Conservation (phyloP, 2,797 vertebrate species). For the Hirundo rustica region DNA sequence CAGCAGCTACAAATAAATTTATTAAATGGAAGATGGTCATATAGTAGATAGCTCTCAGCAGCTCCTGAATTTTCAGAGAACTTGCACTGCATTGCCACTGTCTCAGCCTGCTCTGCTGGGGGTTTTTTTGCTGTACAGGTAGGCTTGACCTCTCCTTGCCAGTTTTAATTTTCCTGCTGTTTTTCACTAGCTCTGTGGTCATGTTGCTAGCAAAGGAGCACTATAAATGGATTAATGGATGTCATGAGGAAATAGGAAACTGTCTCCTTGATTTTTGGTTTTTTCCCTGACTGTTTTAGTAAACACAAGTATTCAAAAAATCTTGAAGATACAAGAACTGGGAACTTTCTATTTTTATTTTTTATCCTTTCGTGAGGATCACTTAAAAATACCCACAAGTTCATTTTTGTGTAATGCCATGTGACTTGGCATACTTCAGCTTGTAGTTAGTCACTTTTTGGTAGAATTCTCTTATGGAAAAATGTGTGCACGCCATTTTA, state of each 20-base stretch:
- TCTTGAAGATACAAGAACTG: neutral
- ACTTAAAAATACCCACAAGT: conserved; percentile 26
- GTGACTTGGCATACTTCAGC: neutral
- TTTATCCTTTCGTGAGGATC: neutral
- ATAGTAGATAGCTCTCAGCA: neutral
- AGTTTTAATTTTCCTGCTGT: conserved; percentile 1
- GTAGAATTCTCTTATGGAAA: conserved; percentile 23
- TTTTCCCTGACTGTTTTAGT: neutral
- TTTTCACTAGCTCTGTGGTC: neutral
- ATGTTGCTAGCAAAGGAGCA: neutral
- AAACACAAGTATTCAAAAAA: neutral
- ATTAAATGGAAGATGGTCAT: neutral
- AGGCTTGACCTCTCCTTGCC: neutral
- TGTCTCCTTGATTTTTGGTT: neutral
- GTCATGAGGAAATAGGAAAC: neutral
- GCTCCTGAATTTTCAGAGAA: neutral
- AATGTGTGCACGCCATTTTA: conserved; percentile 9
- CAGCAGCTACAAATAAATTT: neutral
- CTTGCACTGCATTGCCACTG: neutral
- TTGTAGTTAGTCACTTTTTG: conserved; percentile 37
- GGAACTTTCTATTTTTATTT: neutral
- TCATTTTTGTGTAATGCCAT: neutral
- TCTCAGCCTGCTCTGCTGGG: neutral
- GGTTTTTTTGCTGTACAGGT: neutral
- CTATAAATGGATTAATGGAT: neutral